Conservation (phyloP, 1,140 invertebrate species). For the Drosophila serrata region DNA sequence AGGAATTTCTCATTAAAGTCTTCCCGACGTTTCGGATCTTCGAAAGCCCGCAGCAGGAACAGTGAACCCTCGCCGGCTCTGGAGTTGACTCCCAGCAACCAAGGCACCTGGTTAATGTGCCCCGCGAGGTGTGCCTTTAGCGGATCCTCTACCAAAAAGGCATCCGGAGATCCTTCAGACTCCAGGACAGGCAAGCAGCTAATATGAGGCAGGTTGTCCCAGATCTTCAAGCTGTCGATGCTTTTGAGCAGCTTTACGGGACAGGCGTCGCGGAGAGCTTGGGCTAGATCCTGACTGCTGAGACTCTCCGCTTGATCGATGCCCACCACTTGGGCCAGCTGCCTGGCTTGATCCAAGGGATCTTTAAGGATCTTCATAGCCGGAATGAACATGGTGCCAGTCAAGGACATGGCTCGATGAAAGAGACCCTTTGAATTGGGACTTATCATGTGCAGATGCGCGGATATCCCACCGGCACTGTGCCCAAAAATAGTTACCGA, state of each 20-base stretch:
- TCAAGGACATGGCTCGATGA: constrained; percentile 86
- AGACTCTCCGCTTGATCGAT: constrained; percentile 38
- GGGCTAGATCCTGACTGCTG: constrained; percentile 46
- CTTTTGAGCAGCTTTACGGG: constrained; percentile 61
- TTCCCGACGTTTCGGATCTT: background rate
- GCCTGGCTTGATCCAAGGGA: constrained; percentile 83
- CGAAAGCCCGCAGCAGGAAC: constrained; percentile 23
- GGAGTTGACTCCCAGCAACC: constrained; percentile 79
- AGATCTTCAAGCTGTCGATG: constrained; percentile 69
- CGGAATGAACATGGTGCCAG: constrained; percentile 87
- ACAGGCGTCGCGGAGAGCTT: constrained; percentile 78
- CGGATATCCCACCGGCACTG: constrained; percentile 88
- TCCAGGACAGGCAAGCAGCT: constrained; percentile 82
- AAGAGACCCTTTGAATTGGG: constrained; percentile 84
- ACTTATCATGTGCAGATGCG: constrained; percentile 79
- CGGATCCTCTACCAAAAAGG: constrained; percentile 84
- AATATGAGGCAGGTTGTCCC: constrained; percentile 69
- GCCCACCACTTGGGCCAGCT: constrained; percentile 48
- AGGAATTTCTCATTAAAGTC: constrained; percentile 61
- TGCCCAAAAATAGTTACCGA: constrained; percentile 93
- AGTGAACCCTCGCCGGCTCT: constrained; percentile 68
- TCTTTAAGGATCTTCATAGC: constrained; percentile 85
- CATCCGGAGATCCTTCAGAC: constrained; percentile 33
- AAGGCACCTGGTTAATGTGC: constrained; percentile 80
- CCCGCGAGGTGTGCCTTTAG: constrained; percentile 61